Percentiles rank a stretch among this genome's conserved stretches.
These are phyloP conservation scores for Plebejus argus DNA, from an alignment of 2,888 invertebrate species.

Conservation along the genomic window DNA sequence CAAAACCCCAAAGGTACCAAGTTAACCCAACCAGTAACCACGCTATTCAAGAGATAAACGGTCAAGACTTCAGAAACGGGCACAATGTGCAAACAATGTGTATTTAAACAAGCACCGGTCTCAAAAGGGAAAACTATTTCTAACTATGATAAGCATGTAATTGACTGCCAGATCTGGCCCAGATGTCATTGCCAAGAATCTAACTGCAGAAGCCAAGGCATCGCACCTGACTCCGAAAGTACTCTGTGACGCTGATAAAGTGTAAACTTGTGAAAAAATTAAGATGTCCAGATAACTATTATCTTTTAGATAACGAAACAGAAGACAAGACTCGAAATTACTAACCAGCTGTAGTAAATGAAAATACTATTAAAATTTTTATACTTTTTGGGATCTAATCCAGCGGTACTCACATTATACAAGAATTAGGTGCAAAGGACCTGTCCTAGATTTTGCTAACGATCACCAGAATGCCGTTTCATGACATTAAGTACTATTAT, in stretches of 20 bases:
- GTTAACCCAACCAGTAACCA: neutral
- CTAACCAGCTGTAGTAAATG: neutral
- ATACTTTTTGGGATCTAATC: neutral
- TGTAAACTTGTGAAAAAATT: neutral
- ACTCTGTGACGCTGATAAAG: neutral
- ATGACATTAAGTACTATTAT: neutral
- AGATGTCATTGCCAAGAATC: slow-evolving; percentile 44
- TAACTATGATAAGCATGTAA: slow-evolving; percentile 36
- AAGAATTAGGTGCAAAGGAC: neutral
- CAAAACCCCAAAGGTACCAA: neutral
- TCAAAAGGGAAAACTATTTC: slow-evolving; percentile 33
- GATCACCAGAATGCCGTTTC: neutral
- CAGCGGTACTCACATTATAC: neutral
- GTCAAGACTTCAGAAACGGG: no score
- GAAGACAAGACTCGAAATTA: neutral
- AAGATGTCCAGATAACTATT: neutral
- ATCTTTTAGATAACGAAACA: neutral
- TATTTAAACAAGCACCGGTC: neutral
- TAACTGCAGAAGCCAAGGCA: slow-evolving; percentile 43
- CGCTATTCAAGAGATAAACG: neutral
- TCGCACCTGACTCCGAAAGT: slow-evolving; percentile 42
- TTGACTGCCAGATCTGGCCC: slow-evolving; percentile 43
- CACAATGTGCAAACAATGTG: no score
- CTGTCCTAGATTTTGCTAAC: neutral
- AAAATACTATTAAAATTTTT: neutral